These are phyloP conservation scores for Forbesichthys agassizii DNA, from an alignment of 2,113 vertebrate species.

Conservation along the genomic window DNA sequence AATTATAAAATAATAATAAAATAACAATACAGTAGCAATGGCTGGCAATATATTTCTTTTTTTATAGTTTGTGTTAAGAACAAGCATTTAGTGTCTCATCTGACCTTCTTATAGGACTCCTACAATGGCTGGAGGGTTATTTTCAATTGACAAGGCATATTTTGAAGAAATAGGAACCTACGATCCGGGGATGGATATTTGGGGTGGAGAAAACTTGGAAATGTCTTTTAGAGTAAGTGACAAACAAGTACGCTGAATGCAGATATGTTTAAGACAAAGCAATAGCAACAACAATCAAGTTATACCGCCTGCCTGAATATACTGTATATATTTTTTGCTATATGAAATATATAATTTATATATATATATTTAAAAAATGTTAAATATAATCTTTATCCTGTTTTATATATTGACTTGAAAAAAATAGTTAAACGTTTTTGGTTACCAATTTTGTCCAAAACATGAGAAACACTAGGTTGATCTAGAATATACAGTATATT, in stretches of 20 bases:
- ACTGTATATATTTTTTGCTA: slow-evolving; percentile 5
- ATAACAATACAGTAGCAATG: slow-evolving; percentile 1
- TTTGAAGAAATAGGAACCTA: slow-evolving; percentile 99
- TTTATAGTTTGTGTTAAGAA: background rate
- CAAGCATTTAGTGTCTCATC: background rate
- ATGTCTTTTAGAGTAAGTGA: slow-evolving; percentile 97
- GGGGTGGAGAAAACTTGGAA: slow-evolving; percentile 98
- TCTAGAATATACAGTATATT: background rate
- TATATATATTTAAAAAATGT: no score
- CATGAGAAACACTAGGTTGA: background rate
- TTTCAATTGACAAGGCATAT: slow-evolving; percentile 95
- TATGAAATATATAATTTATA: background rate
- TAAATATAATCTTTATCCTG: no score
- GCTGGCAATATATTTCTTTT: background rate
- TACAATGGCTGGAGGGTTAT: slow-evolving; percentile 97
- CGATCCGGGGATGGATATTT: slow-evolving; percentile 99
- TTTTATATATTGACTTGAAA: no score
- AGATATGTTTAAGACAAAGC: no score
- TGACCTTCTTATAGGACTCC: slow-evolving; percentile 83
- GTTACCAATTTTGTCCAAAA: no score
- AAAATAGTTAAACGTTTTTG: no score
- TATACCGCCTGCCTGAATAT: no score
- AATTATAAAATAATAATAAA: background rate
- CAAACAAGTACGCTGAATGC: no score
- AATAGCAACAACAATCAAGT: no score